Evolutionary conservation across 2,888 invertebrate genomes (phyloP), one percentile per base, ranked within the genome.

Genomic region (Eucera pruinosa): DNA sequence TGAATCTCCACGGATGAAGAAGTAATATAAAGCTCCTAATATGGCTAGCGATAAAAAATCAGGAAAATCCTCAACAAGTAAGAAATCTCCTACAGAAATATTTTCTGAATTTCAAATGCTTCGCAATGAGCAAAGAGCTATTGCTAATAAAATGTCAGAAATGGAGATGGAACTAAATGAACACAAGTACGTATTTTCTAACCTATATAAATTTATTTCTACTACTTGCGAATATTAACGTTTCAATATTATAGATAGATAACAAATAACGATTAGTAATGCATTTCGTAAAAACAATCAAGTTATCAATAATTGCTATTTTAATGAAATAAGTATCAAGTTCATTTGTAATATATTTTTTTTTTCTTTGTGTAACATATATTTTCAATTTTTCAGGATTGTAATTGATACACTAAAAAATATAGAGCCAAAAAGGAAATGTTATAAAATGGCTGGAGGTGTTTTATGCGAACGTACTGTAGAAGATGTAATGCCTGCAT

Each of bases 101-200:
- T 94, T 98, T 84, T 94, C 95, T 58, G 97, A 96, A 70, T 98
- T 99, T 93, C 97, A 98, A 93, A 94, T 94, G 75, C 94, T 99
- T 64, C 94, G 98, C 54, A 95, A 95, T 86, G 98, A 98, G 90
- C 99, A 99, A 93, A 94, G 98, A 88, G 95, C 95, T 87, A 93
- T 98, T 87, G 97, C 97, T 33, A 95, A 95, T 86, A 98, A 98
- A 94, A 94, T 98, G 78, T 96, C 97, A 0, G 98, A 99, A 93
- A 94, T 99, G 87, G 98, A 98, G 94, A 95, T 96, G 94, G 99
- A 99, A 93, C 94, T 97, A 78, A 98, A 97, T 92, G 99, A 99
- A 93, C 98, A 99, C 94, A 98, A 97, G 98, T 99, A 93, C 94
- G 76, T 68, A 2, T 45, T 20, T 36, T 43, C 76, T 89, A 90